Evolutionary conservation across 2,113 vertebrate genomes (phyloP), one percentile per base, ranked within the genome.

Genomic region (Coturnix japonica): DNA sequence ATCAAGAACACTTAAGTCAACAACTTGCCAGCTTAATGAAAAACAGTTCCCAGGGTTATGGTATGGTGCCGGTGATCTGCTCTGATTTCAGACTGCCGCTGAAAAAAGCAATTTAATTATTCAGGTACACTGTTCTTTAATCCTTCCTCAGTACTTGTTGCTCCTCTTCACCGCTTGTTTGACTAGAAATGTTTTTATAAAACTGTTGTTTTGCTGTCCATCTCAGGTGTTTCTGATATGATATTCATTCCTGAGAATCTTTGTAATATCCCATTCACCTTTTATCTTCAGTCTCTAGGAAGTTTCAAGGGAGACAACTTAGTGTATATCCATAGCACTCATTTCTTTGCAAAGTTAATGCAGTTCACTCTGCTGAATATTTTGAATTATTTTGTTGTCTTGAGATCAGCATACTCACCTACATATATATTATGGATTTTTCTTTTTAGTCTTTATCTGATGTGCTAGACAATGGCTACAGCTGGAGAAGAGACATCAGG

Each of bases 161-260:
- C 17, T 76, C 13, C 57, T 78, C 65, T 39, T 0, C 67, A 19
- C 23, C 60, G 20, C 41, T 71, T 75, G 47, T 72, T 71, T 67
- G 51, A 84, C 28, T 19, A 69, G 22, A 86, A 84, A 13, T 35
- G 64, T 25, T 72, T 84, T 89, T 57, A 41, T 67, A 47, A 72
- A 89, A 33, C 4, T 28, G 3, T 35, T 84, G 43, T 33, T 87
- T 79, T 28, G 21, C 18, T 65, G 43, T 47, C 77, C 83, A 37
- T 64, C 43, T 73, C 53, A 88, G 76, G 80, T 76, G 76, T 19
- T 39, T 12, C 20, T 87, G 30, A 39, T 35, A 87, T 64, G 31
- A 74, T 18, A 5, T 64, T 51, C 28, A 18, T 44, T 65, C 23
- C 30, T 20, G 35, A 35, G 60, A 80, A 41, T 54, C 53, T 73